These are phyloP conservation scores for Pseudococcus jackbeardsleyi DNA, from an alignment of 2,888 invertebrate species.

Conservation along the genomic window DNA sequence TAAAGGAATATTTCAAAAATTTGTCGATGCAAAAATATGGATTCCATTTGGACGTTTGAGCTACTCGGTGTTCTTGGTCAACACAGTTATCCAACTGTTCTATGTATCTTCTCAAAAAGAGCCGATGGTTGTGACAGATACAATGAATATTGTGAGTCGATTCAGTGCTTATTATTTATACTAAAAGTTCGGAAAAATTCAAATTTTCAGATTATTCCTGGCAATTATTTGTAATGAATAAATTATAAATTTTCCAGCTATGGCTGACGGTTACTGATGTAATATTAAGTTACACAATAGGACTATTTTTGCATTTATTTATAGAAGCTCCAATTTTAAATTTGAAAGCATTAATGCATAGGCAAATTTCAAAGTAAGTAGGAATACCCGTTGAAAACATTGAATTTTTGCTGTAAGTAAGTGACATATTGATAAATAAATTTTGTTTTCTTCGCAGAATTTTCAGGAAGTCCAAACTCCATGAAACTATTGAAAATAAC, in stretches of 20 bases:
- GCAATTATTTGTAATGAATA: too few relatives aligned
- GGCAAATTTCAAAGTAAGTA: neutral
- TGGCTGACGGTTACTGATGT: neutral
- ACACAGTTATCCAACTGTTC: neutral
- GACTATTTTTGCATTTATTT: neutral
- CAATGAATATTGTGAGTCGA: slow-evolving; percentile 68
- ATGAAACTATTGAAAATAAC: too few relatives aligned
- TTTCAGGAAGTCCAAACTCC: too few relatives aligned
- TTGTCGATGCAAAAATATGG: neutral
- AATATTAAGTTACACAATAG: neutral
- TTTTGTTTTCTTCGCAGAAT: too few relatives aligned
- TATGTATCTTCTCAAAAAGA: neutral
- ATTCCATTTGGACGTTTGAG: neutral
- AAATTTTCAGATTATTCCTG: too few relatives aligned
- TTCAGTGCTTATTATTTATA: too few relatives aligned
- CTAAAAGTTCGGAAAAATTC: too few relatives aligned
- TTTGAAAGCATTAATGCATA: neutral
- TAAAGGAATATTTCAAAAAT: neutral
- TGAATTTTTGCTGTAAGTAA: too few relatives aligned
- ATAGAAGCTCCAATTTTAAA: neutral
- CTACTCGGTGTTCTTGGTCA: neutral
- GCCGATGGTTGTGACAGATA: neutral
- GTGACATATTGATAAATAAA: too few relatives aligned
- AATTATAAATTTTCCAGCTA: neutral
- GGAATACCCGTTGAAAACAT: neutral